Conservation (phyloP, 2,113 vertebrate species). For the Bothrops jararaca region DNA sequence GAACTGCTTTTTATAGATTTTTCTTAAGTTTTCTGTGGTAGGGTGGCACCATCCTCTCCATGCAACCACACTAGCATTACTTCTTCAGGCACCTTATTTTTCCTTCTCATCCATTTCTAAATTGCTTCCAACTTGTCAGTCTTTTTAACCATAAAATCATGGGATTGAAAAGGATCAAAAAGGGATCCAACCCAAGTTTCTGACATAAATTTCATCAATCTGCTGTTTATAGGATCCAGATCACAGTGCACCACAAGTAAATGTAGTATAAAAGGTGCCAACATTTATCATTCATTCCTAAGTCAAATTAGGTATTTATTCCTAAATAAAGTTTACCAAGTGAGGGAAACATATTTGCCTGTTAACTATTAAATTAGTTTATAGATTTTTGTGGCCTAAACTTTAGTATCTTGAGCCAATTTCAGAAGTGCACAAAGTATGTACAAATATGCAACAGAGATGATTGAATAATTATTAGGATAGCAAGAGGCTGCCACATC, state of each 20-base stretch:
- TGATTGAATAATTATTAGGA: neutral
- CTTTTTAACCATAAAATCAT: slow-evolving; percentile 29
- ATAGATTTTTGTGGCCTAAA: neutral
- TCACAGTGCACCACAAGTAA: neutral
- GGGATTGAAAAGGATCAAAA: slow-evolving; percentile 16
- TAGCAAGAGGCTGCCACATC: neutral
- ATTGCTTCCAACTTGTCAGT: slow-evolving; percentile 24
- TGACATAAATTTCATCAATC: slow-evolving; percentile 1
- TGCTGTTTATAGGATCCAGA: neutral
- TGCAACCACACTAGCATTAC: slow-evolving; percentile 7
- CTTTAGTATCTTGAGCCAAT: neutral
- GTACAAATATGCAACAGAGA: neutral
- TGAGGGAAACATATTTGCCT: neutral
- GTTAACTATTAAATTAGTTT: neutral
- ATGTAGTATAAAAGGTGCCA: neutral
- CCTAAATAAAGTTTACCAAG: neutral
- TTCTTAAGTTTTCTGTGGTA: slow-evolving; percentile 15
- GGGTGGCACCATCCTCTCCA: neutral
- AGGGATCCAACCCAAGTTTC: neutral
- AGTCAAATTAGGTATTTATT: neutral
- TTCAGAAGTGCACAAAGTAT: neutral
- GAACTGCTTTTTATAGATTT: slow-evolving; percentile 15
- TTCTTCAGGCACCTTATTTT: slow-evolving; percentile 26
- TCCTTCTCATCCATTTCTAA: neutral
- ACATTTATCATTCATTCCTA: neutral